Conservation (phyloP, 2,113 vertebrate genomes). For the Otocyon megalotis region DNA sequence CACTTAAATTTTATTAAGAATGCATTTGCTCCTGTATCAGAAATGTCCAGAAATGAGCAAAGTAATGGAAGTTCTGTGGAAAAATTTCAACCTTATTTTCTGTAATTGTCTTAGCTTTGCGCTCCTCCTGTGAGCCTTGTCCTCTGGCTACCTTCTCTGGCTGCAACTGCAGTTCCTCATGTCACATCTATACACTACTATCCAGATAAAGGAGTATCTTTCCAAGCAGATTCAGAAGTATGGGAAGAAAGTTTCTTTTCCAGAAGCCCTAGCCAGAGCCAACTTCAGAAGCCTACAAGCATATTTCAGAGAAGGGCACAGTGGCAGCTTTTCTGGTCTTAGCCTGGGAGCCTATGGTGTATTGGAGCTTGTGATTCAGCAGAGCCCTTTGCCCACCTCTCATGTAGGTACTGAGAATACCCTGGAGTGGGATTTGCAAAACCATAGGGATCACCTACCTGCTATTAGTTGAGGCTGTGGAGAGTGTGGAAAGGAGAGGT, state of each 20-base stretch:
- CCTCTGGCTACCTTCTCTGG: not conserved
- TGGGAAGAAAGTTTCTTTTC: not conserved
- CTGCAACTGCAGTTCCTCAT: not conserved
- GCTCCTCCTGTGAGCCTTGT: not conserved
- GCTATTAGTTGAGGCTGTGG: not conserved
- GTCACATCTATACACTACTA: rapidly evolving
- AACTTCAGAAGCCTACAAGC: not conserved
- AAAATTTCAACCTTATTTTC: not conserved
- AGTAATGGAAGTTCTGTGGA: rapidly evolving
- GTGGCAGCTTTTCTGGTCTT: not conserved
- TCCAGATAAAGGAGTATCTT: not conserved
- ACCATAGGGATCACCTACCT: rapidly evolving
- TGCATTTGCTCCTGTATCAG: not conserved
- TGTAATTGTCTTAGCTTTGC: not conserved
- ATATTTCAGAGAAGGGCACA: not conserved
- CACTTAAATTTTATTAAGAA: not conserved
- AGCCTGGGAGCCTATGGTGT: not conserved
- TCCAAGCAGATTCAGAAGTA: not conserved
- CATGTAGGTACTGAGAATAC: not conserved
- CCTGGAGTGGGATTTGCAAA: not conserved
- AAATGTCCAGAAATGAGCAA: not conserved
- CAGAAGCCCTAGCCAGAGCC: not conserved
- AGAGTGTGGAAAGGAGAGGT: not conserved
- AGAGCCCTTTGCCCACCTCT: rapidly evolving
- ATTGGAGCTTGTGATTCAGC: not conserved